phyloP scores from a whole-genome alignment of 2,113 vertebrate genomes.

The Centropus bengalensis region DNA sequence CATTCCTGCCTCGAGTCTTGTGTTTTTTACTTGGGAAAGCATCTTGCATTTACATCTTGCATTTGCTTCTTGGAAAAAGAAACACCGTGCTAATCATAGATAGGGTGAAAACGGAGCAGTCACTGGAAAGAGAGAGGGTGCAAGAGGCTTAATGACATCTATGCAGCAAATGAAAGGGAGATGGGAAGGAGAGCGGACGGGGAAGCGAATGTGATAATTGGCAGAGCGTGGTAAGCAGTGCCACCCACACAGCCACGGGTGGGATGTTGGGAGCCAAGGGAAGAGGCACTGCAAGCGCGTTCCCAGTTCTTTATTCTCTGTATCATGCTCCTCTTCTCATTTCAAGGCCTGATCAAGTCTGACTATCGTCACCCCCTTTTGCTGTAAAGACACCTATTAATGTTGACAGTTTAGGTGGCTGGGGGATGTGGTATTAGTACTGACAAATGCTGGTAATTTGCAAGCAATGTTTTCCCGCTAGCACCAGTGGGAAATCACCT shows the following conservation, averaged over 20 bases:
- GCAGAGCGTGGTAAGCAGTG: constrained; percentile 3
- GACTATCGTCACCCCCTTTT: constrained; percentile 43
- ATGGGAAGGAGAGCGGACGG: background rate
- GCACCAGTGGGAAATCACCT: constrained; percentile 67
- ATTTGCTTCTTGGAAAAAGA: background rate
- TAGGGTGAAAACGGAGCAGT: background rate
- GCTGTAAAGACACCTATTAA: constrained; percentile 57
- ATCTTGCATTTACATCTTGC: background rate
- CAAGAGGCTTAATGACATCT: background rate
- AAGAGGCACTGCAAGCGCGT: background rate
- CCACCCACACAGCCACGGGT: constrained; percentile 22
- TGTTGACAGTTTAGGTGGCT: constrained; percentile 61
- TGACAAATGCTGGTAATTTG: constrained; percentile 74
- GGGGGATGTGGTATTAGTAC: constrained; percentile 63
- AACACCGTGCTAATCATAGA: background rate
- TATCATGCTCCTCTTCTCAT: constrained; percentile 33
- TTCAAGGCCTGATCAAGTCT: constrained; percentile 48
- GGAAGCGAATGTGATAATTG: constrained; percentile 29
- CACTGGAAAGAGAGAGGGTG: background rate
- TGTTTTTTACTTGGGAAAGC: background rate
- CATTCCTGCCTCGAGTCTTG: background rate
- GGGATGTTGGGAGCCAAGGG: constrained; percentile 3
- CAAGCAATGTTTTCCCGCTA: constrained; percentile 62
- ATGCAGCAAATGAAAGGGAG: background rate
- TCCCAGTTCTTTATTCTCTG: constrained; percentile 25